These are phyloP conservation scores for Malacoraja senta DNA, from an alignment of 2,797 vertebrate species.

Conservation along the genomic window DNA sequence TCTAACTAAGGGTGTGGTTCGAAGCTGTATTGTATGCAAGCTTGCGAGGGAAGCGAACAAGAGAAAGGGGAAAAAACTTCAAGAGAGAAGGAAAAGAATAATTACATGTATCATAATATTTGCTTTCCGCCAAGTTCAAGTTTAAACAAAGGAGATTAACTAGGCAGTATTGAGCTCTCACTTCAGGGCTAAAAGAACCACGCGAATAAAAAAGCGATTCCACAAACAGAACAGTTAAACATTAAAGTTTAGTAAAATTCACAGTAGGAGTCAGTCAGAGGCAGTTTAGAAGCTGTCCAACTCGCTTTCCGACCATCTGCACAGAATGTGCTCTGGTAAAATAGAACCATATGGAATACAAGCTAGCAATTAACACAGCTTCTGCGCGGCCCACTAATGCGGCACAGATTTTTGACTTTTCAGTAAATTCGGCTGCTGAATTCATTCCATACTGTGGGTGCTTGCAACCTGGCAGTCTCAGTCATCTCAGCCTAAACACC, in stretches of 20 bases:
- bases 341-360: constrained; percentile 94
- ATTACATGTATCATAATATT: constrained; percentile 57
- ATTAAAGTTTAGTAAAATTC: constrained; percentile 59
- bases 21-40: constrained; percentile 50
- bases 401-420: constrained; percentile 78
- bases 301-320: constrained; percentile 86
- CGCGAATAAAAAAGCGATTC: constrained; percentile 57
- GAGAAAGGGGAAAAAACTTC: background rate
- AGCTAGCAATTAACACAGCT: constrained; percentile 86
- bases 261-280: constrained; percentile 67
- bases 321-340: constrained; percentile 92
- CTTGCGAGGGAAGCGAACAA: background rate
- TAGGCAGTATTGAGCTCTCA: constrained; percentile 47
- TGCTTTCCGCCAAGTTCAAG: constrained; percentile 55
- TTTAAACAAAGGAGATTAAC: constrained; percentile 58
- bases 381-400: constrained; percentile 71
- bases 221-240: constrained; percentile 58
- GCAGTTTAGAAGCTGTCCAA: constrained; percentile 74
- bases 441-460: constrained; percentile 72
- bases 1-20: constrained; percentile 56
- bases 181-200: constrained; percentile 67
- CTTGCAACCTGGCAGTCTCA: constrained; percentile 68
- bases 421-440: constrained; percentile 81
- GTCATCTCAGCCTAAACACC: constrained; percentile 53
- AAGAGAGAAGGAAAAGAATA: constrained; percentile 57